A percentile compares a stretch with the other conserved stretches of the same genome.
These are phyloP conservation scores for Cecidostiba fungosa DNA, from an alignment of 2,888 invertebrate species.

Conservation along the genomic window DNA sequence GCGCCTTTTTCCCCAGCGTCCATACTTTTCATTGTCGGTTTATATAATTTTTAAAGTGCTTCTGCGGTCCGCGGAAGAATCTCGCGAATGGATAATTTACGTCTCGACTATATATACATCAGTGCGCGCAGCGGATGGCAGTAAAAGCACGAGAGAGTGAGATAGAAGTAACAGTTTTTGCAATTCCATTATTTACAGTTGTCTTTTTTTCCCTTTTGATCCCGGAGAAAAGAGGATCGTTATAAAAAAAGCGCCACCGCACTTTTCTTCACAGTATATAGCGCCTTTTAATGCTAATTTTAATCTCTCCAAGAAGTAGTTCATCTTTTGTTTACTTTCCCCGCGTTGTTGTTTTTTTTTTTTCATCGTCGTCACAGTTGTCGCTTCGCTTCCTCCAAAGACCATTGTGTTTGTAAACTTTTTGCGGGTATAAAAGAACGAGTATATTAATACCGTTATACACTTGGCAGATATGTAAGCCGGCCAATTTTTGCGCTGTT, in stretches of 20 bases:
- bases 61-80: slow-evolving; percentile 21
- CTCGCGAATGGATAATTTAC: slow-evolving; percentile 40
- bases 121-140: background rate
- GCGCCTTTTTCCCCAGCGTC: background rate
- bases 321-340: slow-evolving; percentile 4
- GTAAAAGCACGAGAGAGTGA: slow-evolving; percentile 36
- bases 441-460: background rate
- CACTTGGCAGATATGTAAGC: background rate
- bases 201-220: slow-evolving; percentile 27
- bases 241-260: slow-evolving; percentile 10
- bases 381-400: slow-evolving; percentile 15
- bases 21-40: slow-evolving; percentile 46
- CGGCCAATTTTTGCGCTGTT: background rate
- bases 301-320: slow-evolving; percentile 45
- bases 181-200: slow-evolving; percentile 28
- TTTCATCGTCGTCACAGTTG: background rate
- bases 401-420: slow-evolving; percentile 2
- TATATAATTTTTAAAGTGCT: slow-evolving; percentile 54
- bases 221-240: slow-evolving; percentile 10
- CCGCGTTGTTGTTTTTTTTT: slow-evolving; percentile 1
- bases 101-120: too few species aligned
- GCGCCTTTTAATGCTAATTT: slow-evolving; percentile 36
- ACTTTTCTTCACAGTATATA: background rate
- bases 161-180: slow-evolving; percentile 43
- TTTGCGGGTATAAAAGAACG: background rate